A percentile compares a stretch with the other conserved stretches of the same genome.
These are phyloP conservation scores for Strix aluco DNA, from an alignment of 2,113 vertebrate species.

Conservation along the genomic window DNA sequence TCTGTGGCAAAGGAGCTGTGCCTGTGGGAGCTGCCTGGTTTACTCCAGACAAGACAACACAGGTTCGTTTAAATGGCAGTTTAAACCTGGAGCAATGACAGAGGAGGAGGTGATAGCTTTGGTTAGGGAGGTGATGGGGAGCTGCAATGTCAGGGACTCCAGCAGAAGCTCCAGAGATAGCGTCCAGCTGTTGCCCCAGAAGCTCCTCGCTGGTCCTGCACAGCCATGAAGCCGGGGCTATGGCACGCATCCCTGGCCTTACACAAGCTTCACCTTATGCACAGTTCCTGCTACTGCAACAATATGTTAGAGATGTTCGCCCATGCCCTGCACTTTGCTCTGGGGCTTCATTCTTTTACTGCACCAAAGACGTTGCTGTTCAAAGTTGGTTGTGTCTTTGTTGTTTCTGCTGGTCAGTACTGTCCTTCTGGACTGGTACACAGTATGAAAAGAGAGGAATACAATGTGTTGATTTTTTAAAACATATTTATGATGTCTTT, in stretches of 20 bases:
- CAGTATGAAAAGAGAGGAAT: neutral
- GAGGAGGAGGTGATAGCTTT: neutral
- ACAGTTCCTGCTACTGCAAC: neutral
- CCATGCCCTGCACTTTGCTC: neutral
- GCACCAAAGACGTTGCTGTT: neutral
- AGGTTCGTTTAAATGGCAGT: too few relatives aligned
- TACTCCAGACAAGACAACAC: fast-evolving
- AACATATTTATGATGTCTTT: neutral
- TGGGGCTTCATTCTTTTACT: neutral
- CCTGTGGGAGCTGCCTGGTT: fast-evolving
- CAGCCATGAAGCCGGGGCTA: fast-evolving
- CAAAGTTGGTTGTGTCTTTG: neutral
- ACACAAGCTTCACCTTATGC: neutral
- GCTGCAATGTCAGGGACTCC: fast-evolving
- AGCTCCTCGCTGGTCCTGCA: neutral
- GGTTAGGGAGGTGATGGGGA: neutral
- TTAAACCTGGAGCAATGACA: neutral
- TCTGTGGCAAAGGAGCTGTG: neutral
- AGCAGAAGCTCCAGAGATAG: neutral
- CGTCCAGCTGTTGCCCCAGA: neutral
- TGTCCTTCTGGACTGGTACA: neutral
- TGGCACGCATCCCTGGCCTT: neutral
- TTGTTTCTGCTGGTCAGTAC: neutral
- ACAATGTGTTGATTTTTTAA: neutral
- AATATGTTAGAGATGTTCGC: neutral